Percentiles rank a stretch among this genome's conserved stretches.
phyloP scores from a whole-genome alignment of 2,797 vertebrate species.

The Rhinella marina region DNA sequence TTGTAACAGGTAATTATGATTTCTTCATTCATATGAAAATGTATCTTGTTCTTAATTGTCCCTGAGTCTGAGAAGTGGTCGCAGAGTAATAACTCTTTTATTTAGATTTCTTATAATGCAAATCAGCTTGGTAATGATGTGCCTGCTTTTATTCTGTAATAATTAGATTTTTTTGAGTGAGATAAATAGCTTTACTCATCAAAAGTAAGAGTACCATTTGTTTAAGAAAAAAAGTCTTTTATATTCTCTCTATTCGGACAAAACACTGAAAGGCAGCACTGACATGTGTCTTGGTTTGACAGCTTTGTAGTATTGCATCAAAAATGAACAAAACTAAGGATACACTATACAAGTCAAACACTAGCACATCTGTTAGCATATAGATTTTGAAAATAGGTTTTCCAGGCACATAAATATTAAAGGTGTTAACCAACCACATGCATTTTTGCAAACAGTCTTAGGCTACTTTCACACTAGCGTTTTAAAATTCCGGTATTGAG shows the following conservation, averaged over 20 bases:
- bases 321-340: background rate
- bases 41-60: background rate
- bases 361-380: too few relatives aligned
- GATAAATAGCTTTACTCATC: background rate
- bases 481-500: too few relatives aligned
- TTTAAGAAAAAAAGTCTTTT: background rate
- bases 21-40: slow-evolving; percentile 25
- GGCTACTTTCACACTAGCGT: too few relatives aligned
- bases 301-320: background rate
- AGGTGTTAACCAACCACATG: too few relatives aligned
- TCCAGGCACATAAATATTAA: too few relatives aligned
- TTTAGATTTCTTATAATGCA: slow-evolving; percentile 3
- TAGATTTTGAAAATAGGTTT: too few relatives aligned
- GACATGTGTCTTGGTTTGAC: background rate
- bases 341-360: too few relatives aligned
- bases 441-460: too few relatives aligned
- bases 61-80: background rate
- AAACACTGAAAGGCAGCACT: background rate
- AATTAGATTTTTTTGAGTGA: background rate
- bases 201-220: background rate
- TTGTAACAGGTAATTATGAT: background rate
- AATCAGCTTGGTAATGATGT: slow-evolving; percentile 15
- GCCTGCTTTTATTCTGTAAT: background rate
- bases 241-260: background rate
- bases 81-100: background rate